Percentiles rank a stretch among this genome's conserved stretches.
These are phyloP conservation scores for Protonemura montana DNA, from an alignment of 2,888 invertebrate genomes.

Conservation along the genomic window DNA sequence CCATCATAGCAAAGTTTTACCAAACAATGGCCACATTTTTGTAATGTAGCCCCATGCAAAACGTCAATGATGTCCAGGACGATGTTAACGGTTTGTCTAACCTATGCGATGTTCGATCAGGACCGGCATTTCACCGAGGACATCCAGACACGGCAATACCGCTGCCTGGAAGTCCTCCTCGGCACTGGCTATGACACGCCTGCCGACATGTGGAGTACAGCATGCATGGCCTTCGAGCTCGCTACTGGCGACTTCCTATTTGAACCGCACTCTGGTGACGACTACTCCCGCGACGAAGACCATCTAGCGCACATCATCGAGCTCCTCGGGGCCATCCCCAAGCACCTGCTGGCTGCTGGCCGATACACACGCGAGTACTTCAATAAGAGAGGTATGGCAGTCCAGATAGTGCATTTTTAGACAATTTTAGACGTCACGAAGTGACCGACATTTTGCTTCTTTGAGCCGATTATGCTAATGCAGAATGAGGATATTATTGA, in stretches of 20 bases:
- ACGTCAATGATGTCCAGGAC: too few relatives aligned
- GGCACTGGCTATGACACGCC: constrained; percentile 80
- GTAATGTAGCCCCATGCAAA: too few relatives aligned
- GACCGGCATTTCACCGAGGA: constrained; percentile 82
- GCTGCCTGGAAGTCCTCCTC: constrained; percentile 79
- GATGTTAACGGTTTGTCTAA: too few relatives aligned
- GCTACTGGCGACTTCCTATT: constrained; percentile 89
- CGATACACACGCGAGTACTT: constrained; percentile 78
- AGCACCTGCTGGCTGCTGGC: constrained; percentile 75
- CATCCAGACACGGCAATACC: constrained; percentile 85
- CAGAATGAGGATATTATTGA: too few relatives aligned
- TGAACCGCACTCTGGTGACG: constrained; percentile 80
- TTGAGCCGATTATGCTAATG: too few relatives aligned
- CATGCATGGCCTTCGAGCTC: constrained; percentile 85
- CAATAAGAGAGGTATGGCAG: constrained; percentile 68
- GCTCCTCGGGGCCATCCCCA: constrained; percentile 79
- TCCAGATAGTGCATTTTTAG: not conserved
- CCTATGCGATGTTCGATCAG: too few relatives aligned
- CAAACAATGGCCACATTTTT: too few relatives aligned
- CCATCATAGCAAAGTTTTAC: too few relatives aligned
- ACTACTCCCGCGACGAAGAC: constrained; percentile 81
- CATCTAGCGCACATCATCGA: constrained; percentile 87
- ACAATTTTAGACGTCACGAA: not conserved
- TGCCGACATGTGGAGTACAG: constrained; percentile 87
- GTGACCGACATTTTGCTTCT: too few relatives aligned